Conservation (phyloP, 1,140 invertebrate genomes). For the Drosophila mauritiana region DNA sequence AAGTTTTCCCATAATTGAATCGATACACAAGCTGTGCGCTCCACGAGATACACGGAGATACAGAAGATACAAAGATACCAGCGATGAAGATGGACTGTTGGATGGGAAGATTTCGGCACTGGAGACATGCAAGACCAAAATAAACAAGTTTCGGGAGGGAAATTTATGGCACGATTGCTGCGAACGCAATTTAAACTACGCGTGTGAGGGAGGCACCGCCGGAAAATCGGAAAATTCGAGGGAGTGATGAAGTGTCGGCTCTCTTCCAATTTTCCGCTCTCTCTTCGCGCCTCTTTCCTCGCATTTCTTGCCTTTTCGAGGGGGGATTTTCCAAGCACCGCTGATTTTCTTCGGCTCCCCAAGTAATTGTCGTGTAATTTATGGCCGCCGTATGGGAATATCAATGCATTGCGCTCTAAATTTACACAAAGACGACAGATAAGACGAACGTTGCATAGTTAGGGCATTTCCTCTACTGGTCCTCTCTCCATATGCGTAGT, state of each 20-base stretch:
- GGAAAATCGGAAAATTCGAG: slow-evolving; percentile 17
- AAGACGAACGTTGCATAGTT: neutral
- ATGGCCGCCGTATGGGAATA: slow-evolving; percentile 77
- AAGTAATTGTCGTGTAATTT: slow-evolving; percentile 78
- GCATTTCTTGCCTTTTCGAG: slow-evolving; percentile 4
- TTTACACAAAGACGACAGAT: slow-evolving; percentile 47
- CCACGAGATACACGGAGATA: slow-evolving; percentile 2
- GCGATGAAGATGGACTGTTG: slow-evolving; percentile 6
- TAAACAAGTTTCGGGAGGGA: slow-evolving; percentile 47
- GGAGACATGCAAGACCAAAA: slow-evolving; percentile 47
- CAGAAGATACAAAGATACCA: neutral
- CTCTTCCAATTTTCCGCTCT: slow-evolving; percentile 61
- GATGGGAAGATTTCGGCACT: slow-evolving; percentile 26
- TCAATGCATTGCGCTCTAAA: slow-evolving; percentile 75
- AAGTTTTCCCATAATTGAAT: slow-evolving; percentile 60
- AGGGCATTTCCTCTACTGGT: slow-evolving; percentile 20
- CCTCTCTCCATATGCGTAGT: neutral
- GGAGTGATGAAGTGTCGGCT: slow-evolving; percentile 69
- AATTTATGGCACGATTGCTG: slow-evolving; percentile 71
- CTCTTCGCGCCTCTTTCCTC: slow-evolving; percentile 18
- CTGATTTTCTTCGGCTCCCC: slow-evolving; percentile 35
- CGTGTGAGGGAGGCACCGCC: slow-evolving; percentile 58
- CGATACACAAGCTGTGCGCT: slow-evolving; percentile 56
- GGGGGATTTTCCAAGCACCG: slow-evolving; percentile 18
- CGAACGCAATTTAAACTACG: slow-evolving; percentile 77